These are phyloP conservation scores for Parnassius apollo DNA, from an alignment of 2,888 invertebrate genomes.

Conservation along the genomic window DNA sequence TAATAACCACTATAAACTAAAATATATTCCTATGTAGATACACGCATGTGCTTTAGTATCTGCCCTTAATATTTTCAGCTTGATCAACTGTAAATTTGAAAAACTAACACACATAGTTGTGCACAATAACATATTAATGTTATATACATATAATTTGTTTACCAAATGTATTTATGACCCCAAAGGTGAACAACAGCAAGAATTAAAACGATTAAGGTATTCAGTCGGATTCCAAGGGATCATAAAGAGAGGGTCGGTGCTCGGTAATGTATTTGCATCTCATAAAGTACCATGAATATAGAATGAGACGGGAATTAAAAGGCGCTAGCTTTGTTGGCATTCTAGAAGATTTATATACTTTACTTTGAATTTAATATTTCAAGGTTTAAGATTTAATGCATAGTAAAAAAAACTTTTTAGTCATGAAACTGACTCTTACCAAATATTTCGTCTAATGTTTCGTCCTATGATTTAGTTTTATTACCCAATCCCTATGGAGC, in stretches of 20 bases:
- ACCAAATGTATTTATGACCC: constrained; percentile 28
- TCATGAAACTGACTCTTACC: too few relatives aligned
- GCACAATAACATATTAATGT: constrained; percentile 25
- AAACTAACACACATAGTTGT: background rate
- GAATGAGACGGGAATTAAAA: constrained; percentile 34
- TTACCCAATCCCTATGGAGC: too few relatives aligned
- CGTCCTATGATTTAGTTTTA: too few relatives aligned
- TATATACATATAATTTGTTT: constrained; percentile 27
- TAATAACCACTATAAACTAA: too few relatives aligned
- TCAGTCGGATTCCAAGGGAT: constrained; percentile 34
- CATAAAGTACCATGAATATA: constrained; percentile 43
- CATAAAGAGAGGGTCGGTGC: constrained; percentile 29
- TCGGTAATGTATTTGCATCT: constrained; percentile 42
- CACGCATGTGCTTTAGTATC: too few relatives aligned
- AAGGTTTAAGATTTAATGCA: constrained; percentile 4
- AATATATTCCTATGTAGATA: too few relatives aligned
- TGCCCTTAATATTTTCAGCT: too few relatives aligned
- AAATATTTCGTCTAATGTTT: too few relatives aligned
- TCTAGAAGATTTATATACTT: background rate
- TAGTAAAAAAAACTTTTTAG: background rate
- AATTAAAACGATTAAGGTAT: constrained; percentile 43
- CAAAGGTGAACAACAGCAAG: constrained; percentile 29
- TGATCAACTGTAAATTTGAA: too few relatives aligned
- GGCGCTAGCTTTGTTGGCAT: constrained; percentile 12
- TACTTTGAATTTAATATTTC: background rate